Conservation (phyloP, 2,888 invertebrate species). For the Matsumyia berberina region DNA sequence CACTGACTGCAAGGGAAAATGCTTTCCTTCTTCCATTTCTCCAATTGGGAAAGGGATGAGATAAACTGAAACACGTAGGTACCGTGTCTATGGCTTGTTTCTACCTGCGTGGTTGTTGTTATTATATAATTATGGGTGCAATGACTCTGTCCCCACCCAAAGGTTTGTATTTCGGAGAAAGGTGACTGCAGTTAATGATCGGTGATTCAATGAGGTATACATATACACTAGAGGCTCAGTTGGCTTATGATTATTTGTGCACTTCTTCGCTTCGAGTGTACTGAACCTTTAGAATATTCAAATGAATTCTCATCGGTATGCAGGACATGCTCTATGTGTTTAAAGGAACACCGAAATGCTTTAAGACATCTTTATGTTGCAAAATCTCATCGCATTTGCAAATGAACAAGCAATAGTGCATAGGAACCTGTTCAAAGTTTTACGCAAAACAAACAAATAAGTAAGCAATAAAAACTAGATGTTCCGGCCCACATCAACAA, state of each 20-base stretch:
- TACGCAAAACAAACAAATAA: no score
- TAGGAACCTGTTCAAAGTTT: no score
- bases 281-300: no score
- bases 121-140: not conserved
- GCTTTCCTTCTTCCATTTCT: not conserved
- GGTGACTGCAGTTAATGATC: not conserved
- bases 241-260: no score
- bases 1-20: not conserved
- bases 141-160: not conserved
- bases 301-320: no score
- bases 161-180: not conserved
- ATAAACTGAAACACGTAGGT: not conserved
- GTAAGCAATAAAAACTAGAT: not conserved
- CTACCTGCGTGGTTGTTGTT: not conserved
- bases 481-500: constrained; percentile 9
- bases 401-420: no score
- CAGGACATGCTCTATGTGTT: no score
- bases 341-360: no score
- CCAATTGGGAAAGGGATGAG: constrained; percentile 15
- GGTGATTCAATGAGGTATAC: not conserved
- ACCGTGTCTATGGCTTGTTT: not conserved
- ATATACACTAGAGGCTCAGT: no score
- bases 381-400: no score
- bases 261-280: no score
- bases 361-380: no score